A percentile compares a stretch with the other conserved stretches of the same genome.
Conservation (phyloP, 2,888 invertebrate species). For the Dasypogon diadema region DNA sequence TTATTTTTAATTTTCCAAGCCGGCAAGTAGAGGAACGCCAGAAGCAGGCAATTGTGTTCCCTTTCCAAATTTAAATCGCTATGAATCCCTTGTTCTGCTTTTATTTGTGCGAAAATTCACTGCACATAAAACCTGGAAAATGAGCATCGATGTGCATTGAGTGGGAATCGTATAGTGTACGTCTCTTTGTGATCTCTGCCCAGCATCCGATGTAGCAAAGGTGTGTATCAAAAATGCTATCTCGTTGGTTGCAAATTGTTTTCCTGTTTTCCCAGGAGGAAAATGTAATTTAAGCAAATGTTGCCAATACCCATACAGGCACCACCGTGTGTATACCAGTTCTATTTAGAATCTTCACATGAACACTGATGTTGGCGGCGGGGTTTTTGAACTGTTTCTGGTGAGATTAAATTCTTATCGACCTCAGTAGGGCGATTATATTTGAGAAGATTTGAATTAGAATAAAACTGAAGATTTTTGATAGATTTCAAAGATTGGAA, state of each 20-base stretch:
- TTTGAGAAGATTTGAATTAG: neutral
- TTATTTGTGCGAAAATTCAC: conserved; percentile 45
- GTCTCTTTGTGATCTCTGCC: neutral
- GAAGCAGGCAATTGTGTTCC: neutral
- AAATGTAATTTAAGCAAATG: conserved; percentile 56
- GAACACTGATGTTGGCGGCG: neutral
- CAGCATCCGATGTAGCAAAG: conserved; percentile 3
- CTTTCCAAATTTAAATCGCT: conserved; percentile 43
- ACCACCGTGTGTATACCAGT: neutral
- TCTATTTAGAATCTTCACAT: neutral
- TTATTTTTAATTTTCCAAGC: conserved; percentile 56
- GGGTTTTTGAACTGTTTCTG: neutral
- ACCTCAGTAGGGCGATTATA: neutral
- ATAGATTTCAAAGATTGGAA: neutral
- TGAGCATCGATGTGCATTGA: conserved; percentile 46
- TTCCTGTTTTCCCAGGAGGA: conserved; percentile 56
- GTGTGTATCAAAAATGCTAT: conserved; percentile 51
- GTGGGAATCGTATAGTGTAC: conserved; percentile 26
- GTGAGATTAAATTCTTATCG: neutral
- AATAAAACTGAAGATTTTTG: neutral
- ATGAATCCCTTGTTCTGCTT: conserved; percentile 46
- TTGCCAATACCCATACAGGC: neutral
- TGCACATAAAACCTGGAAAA: conserved; percentile 35
- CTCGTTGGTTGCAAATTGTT: conserved; percentile 55
- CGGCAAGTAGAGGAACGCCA: conserved; percentile 49